Evolutionary conservation across 1,140 invertebrate species (phyloP), one percentile per base, ranked within the genome.

Genomic region (Anastrepha ludens): DNA sequence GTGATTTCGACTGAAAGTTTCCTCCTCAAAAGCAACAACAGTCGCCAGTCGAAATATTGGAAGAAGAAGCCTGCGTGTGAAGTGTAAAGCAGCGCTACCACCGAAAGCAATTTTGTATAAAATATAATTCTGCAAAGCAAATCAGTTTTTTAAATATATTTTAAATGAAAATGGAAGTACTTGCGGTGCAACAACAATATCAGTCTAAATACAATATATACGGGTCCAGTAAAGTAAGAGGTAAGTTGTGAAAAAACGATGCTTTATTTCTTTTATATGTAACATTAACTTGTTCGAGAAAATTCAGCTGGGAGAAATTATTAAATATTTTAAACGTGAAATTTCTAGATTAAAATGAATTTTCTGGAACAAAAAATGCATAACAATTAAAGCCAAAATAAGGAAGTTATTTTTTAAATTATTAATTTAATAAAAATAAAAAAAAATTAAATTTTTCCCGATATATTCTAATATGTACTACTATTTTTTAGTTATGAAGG

Each of bases 101-200:
- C 86, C 64, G 47, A 47, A 70, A 59, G 59, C 55, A 62, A 86
- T 86, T 86, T 55, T 44, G 44, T 86, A 59, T 39, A 74, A 15
- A 85, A 86, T 17, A 87, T 9, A 60, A 59, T 55, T 62, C 86
- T 78, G 74, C 74, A 81, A 86, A 62, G n/a, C 17, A 39, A 47
- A 47, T 29, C 50, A 55, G 6, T 55, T 55, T 55, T 55, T 55
- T 55, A 55, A 6, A 55, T 8, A 55, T 70, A 87, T 47, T 67
- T 89, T 89, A 89, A 91, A 93, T 93, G 91, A 93, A 93, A 93
- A 93, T 93, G 92, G 92, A 93, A 91, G 91, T 93, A 87, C 91
- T 93, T 87, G 89, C 92, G 86, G 91, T 91, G 88, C 92, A 92
- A 88, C 90, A 89, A 85, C 88, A 88, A 86, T 89, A 89, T 78